Conservation (phyloP, 2,797 vertebrate species). For the Scomberomorus guttatus region DNA sequence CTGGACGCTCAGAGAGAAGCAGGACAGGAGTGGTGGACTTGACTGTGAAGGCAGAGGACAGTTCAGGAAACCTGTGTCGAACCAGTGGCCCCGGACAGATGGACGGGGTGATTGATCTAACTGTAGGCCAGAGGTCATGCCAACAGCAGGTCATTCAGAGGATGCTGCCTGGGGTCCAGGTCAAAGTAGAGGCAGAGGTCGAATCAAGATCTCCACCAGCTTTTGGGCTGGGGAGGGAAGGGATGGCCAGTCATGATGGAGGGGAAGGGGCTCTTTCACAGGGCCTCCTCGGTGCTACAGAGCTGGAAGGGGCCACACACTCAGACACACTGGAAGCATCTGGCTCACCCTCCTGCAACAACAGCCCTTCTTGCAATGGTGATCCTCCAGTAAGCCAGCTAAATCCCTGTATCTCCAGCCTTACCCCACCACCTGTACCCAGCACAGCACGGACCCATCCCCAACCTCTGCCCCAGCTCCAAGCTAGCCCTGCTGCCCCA, state of each 20-base stretch:
- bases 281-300: constrained; percentile 43
- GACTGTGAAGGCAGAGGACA: constrained; percentile 91
- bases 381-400: constrained; percentile 69
- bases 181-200: constrained; percentile 91
- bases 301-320: constrained; percentile 59
- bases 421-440: constrained; percentile 77
- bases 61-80: constrained; percentile 84
- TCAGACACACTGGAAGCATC: constrained; percentile 88
- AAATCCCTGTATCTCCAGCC: constrained; percentile 71
- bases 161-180: constrained; percentile 89
- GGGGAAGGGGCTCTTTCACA: constrained; percentile 50
- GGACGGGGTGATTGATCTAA: constrained; percentile 97
- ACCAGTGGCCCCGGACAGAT: constrained; percentile 83
- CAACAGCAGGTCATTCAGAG: constrained; percentile 95
- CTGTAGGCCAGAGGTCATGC: constrained; percentile 91
- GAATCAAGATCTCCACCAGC: constrained; percentile 78
- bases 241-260: constrained; percentile 71
- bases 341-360: constrained; percentile 85
- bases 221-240: constrained; percentile 84
- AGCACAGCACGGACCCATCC: constrained; percentile 72
- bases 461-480: constrained; percentile 79
- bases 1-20: constrained; percentile 85
- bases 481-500: constrained; percentile 87
- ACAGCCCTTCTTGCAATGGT: constrained; percentile 84
- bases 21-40: constrained; percentile 90